Conservation (phyloP, 2,797 vertebrate genomes). For the Xiphorhynchus erythropygius region DNA sequence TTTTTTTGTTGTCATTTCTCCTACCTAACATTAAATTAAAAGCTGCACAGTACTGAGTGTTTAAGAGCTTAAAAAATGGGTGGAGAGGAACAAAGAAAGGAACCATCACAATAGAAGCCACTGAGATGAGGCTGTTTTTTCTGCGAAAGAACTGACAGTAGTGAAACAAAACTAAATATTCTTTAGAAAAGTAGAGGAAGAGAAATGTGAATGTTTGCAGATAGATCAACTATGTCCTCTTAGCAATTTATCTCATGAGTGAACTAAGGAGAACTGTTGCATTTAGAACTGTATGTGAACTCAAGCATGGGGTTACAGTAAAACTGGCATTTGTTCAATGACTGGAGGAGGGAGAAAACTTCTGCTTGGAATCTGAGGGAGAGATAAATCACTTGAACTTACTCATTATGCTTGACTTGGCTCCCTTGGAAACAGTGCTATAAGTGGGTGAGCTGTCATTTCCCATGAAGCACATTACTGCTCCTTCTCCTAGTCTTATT, state of each 20-base stretch:
- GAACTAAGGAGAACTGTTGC: not conserved
- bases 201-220: not conserved
- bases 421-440: not conserved
- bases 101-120: not conserved
- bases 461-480: not conserved
- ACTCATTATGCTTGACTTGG: not conserved
- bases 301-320: not conserved
- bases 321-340: not conserved
- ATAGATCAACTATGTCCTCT: not conserved
- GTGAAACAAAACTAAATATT: not conserved
- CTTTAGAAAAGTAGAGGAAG: not conserved
- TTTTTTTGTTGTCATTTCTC: not conserved
- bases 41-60: not conserved
- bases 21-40: not conserved
- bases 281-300: not conserved
- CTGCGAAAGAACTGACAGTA: not conserved
- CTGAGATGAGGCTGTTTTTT: not conserved
- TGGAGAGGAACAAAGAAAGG: not conserved
- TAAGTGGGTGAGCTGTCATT: not conserved
- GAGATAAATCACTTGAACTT: not conserved
- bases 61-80: not conserved
- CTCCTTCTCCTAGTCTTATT: not conserved
- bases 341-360: not conserved
- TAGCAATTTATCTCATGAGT: not conserved
- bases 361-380: not conserved